Conservation (phyloP, 2,113 vertebrate genomes). For the Tetrao urogallus region DNA sequence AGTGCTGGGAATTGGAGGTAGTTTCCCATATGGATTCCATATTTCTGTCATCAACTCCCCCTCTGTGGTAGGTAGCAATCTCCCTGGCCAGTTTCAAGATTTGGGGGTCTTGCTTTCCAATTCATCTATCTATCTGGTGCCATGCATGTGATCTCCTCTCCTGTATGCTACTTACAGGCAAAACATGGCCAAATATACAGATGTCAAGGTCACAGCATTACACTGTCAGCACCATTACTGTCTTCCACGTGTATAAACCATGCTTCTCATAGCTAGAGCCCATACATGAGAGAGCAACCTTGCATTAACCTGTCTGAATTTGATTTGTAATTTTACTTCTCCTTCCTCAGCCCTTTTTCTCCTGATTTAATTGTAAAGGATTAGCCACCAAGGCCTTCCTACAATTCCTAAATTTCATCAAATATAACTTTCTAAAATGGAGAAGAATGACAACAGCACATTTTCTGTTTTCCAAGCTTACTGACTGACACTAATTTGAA, state of each 20-base stretch:
- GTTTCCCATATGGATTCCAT: slow-evolving; percentile 86
- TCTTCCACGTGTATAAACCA: neutral
- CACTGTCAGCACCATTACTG: neutral
- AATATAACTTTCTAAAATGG: neutral
- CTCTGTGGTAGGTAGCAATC: slow-evolving; percentile 77
- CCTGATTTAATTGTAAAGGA: neutral
- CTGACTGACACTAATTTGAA: neutral
- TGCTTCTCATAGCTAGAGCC: neutral
- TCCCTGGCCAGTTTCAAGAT: neutral
- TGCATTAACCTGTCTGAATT: neutral
- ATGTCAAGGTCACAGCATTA: neutral
- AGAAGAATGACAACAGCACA: neutral
- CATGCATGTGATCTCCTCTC: neutral
- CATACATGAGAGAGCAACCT: neutral
- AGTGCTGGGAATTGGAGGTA: slow-evolving; percentile 84
- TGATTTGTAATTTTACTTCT: neutral
- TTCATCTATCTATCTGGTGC: neutral
- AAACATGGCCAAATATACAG: neutral
- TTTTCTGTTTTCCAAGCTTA: neutral
- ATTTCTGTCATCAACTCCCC: slow-evolving; percentile 86
- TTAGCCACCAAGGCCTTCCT: neutral
- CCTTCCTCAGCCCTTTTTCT: neutral
- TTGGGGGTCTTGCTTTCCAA: neutral
- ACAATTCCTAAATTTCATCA: neutral
- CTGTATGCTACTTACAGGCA: neutral